phyloP scores from a whole-genome alignment of 1,140 invertebrate species.

The Dendroctonus ponderosae region DNA sequence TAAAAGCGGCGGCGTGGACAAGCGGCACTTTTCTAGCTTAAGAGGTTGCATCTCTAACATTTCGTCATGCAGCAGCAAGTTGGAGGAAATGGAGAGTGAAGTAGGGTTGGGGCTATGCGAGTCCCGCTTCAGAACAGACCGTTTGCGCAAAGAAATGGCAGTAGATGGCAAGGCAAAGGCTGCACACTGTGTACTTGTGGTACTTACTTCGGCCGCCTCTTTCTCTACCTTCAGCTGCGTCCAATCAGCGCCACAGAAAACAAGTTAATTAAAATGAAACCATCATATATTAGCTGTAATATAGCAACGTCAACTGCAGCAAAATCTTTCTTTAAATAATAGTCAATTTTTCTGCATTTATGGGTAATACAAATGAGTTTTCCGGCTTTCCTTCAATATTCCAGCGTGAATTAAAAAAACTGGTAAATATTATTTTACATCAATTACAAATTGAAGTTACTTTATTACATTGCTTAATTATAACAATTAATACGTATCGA shows the following conservation, averaged over 20 bases:
- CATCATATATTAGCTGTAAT: no score
- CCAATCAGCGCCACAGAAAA: constrained; percentile 37
- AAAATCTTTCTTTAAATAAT: no score
- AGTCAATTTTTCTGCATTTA: no score
- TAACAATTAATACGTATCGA: no score
- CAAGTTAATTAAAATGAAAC: constrained; percentile 26
- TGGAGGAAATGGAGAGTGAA: constrained; percentile 16
- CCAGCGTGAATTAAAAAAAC: no score
- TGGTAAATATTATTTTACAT: no score
- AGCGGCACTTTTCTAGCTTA: constrained; percentile 24
- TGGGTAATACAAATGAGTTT: no score
- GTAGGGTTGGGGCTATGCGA: constrained; percentile 9
- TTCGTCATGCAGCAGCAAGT: constrained; percentile 24
- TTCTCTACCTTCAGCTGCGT: constrained; percentile 56
- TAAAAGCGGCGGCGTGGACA: constrained; percentile 34
- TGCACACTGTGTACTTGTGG: constrained; percentile 20
- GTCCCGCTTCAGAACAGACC: constrained; percentile 31
- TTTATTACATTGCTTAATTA: no score
- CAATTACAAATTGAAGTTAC: no score
- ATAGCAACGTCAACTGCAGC: no score
- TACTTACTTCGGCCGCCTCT: constrained; percentile 58
- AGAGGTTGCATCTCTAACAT: constrained; percentile 34
- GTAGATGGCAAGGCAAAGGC: constrained; percentile 36
- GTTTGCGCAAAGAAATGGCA: constrained; percentile 41
- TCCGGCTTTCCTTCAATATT: no score